These are phyloP conservation scores for Sparus aurata DNA, from an alignment of 2,797 vertebrate species.

Conservation along the genomic window DNA sequence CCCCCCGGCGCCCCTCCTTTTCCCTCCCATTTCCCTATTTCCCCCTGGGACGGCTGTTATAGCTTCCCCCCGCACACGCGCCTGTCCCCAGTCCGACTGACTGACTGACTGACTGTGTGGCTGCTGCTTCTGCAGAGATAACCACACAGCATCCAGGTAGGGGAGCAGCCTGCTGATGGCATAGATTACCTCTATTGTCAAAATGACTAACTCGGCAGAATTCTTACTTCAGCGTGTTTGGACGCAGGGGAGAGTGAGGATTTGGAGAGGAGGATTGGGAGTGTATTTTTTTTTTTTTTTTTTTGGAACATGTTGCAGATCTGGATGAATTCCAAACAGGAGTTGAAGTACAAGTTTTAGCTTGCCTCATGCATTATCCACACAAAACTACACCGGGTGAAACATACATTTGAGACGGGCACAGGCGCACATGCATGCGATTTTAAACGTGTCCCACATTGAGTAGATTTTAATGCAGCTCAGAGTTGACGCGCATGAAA, in stretches of 20 bases:
- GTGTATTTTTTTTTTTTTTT: conserved; percentile 40
- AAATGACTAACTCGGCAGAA: conserved; percentile 87
- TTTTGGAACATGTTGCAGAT: conserved; percentile 72
- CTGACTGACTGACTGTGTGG: conserved; percentile 57
- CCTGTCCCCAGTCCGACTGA: conserved; percentile 48
- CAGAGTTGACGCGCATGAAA: conserved; percentile 6
- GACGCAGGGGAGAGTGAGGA: conserved; percentile 77
- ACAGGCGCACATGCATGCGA: neutral
- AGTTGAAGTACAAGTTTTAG: conserved; percentile 71
- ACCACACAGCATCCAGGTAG: conserved; percentile 84
- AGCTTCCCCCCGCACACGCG: conserved; percentile 61
- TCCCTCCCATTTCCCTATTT: conserved; percentile 69
- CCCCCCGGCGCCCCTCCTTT: conserved; percentile 34
- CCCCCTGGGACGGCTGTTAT: conserved; percentile 62
- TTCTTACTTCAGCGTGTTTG: conserved; percentile 86
- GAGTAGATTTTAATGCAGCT: conserved; percentile 6
- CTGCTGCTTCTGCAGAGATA: conserved; percentile 87
- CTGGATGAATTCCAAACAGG: conserved; percentile 74
- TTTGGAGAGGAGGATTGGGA: conserved; percentile 73
- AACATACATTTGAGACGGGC: conserved; percentile 22
- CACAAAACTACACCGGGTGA: conserved; percentile 22
- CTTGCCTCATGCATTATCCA: conserved; percentile 55
- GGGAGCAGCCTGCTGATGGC: conserved; percentile 84
- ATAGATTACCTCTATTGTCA: conserved; percentile 87
- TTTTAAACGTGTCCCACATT: neutral